These are phyloP conservation scores for Boloria selene DNA, from an alignment of 2,888 invertebrate species.

Conservation along the genomic window DNA sequence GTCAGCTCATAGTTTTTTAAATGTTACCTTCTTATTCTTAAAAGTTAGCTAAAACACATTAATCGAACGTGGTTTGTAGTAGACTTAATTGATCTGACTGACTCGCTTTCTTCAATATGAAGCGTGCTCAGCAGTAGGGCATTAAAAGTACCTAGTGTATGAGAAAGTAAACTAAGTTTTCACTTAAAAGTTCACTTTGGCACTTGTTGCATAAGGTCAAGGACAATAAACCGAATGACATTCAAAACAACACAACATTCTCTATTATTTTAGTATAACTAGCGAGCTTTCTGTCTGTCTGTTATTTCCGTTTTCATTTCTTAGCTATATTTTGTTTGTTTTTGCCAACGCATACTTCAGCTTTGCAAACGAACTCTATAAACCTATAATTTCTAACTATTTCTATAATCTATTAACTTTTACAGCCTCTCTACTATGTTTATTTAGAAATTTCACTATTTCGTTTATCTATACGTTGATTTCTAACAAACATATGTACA, in stretches of 20 bases:
- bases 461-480: too few relatives aligned
- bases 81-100: too few relatives aligned
- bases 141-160: too few relatives aligned
- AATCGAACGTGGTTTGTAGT: too few relatives aligned
- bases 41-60: too few relatives aligned
- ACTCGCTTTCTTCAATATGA: too few relatives aligned
- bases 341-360: slow-evolving; percentile 21
- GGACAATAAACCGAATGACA: background rate
- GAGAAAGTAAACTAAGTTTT: too few relatives aligned
- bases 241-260: background rate
- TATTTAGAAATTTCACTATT: background rate
- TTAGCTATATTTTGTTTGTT: slow-evolving; percentile 27
- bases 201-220: slow-evolving; percentile 7
- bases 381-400: background rate
- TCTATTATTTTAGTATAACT: slow-evolving; percentile 29
- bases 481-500: too few relatives aligned
- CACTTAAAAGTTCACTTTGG: too few relatives aligned
- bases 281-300: slow-evolving; percentile 69
- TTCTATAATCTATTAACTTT: background rate
- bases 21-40: too few relatives aligned
- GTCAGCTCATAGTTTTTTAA: too few relatives aligned
- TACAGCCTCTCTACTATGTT: background rate
- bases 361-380: slow-evolving; percentile 23
- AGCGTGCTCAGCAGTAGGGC: too few relatives aligned
- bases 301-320: slow-evolving; percentile 46